phyloP scores from a whole-genome alignment of 2,888 invertebrate genomes.

The Latrodectus hesperus region DNA sequence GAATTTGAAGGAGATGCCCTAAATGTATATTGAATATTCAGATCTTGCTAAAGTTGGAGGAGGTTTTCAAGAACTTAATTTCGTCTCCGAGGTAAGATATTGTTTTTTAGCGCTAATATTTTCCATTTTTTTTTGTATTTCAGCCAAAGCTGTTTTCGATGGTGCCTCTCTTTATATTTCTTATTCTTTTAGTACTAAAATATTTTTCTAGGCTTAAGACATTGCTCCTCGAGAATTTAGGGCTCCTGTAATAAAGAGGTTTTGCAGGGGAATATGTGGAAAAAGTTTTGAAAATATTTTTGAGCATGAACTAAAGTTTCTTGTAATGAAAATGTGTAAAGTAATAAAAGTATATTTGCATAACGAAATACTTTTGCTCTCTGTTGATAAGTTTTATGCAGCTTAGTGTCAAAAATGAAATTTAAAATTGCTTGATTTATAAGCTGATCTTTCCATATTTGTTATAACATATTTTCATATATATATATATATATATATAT shows the following conservation, averaged over 20 bases:
- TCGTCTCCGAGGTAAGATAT: constrained; percentile 34
- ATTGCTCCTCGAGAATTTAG: background rate
- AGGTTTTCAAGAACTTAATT: constrained; percentile 38
- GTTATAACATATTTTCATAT: too few relatives aligned
- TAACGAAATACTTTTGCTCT: too few relatives aligned
- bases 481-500: too few relatives aligned
- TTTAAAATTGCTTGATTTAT: too few relatives aligned
- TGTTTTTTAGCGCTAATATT: constrained; percentile 51
- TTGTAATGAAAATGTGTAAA: too few relatives aligned
- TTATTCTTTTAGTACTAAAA: background rate
- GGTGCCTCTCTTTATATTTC: background rate
- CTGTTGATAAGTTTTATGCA: too few relatives aligned
- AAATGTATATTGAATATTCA: constrained; percentile 52
- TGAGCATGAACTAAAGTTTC: too few relatives aligned
- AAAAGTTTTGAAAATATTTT: too few relatives aligned
- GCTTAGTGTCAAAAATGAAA: too few relatives aligned
- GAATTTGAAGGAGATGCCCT: constrained; percentile 2
- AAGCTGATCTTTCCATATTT: too few relatives aligned
- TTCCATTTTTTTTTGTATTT: constrained; percentile 4
- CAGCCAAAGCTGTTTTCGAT: constrained; percentile 5
- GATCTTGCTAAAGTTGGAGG: constrained; percentile 13
- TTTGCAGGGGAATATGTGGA: background rate
- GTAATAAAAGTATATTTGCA: too few relatives aligned
- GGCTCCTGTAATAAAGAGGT: background rate
- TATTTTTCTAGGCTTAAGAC: background rate